Evolutionary conservation across 2,797 vertebrate genomes (phyloP).

Genomic region (Trichosurus vulpecula): DNA sequence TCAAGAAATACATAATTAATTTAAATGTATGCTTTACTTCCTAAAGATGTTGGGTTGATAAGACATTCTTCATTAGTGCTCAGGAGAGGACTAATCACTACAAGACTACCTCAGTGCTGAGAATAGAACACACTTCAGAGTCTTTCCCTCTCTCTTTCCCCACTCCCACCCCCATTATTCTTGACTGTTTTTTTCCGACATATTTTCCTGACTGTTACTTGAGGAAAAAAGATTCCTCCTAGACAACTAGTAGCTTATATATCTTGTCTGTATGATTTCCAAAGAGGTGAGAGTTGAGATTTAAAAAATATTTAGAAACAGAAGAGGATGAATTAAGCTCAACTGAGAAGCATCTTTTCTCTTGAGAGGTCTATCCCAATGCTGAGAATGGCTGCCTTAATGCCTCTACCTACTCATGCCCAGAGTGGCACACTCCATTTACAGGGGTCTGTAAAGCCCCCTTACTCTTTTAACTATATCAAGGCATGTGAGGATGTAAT

Average conservation of each 20-base stretch:
- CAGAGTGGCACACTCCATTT: not conserved
- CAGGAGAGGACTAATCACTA: not conserved
- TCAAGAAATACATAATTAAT: not conserved
- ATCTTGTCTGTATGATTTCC: not conserved
- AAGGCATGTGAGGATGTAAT: not conserved
- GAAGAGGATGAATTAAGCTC: not conserved
- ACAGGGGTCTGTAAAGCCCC: not conserved
- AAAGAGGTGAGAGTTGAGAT: not conserved
- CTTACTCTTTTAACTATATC: conserved; percentile 1
- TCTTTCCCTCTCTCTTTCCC: not conserved
- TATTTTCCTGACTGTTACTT: not conserved
- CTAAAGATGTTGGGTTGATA: not conserved
- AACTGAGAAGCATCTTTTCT: not conserved
- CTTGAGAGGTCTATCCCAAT: not conserved
- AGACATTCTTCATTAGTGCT: not conserved
- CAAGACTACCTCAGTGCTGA: not conserved
- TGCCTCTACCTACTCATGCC: not conserved
- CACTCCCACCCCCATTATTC: not conserved
- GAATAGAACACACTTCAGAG: not conserved
- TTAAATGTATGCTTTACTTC: not conserved
- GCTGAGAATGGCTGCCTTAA: not conserved
- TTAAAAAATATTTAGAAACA: not conserved
- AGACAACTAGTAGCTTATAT: not conserved
- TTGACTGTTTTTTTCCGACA: too few species aligned
- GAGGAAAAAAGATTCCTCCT: not conserved